phyloP scores from a whole-genome alignment of 2,113 vertebrate species.

The Phrynocephalus versicolor region DNA sequence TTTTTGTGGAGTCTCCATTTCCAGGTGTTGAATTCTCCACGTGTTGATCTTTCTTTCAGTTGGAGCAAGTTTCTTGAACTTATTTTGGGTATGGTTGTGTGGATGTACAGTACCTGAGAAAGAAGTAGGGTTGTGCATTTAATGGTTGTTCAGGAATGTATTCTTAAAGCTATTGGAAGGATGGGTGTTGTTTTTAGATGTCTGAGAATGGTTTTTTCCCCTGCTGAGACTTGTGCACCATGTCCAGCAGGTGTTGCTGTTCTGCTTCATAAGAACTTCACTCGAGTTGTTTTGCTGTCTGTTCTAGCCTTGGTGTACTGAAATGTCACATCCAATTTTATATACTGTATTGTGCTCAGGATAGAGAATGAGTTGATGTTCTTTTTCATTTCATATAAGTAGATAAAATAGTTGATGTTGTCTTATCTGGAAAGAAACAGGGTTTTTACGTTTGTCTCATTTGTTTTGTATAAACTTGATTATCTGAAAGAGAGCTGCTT shows the following conservation, averaged over 20 bases:
- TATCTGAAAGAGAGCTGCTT: background rate
- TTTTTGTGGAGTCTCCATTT: background rate
- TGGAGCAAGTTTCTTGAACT: background rate
- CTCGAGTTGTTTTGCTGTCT: too few species aligned
- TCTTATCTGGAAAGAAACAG: background rate
- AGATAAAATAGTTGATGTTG: background rate
- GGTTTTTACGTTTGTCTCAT: too few species aligned
- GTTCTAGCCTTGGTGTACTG: background rate
- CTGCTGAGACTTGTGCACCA: background rate
- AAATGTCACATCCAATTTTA: background rate
- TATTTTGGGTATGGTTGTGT: background rate
- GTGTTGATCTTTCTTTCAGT: background rate
- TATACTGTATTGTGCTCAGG: background rate
- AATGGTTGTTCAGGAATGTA: background rate
- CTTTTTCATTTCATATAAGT: background rate
- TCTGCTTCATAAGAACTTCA: slow-evolving; percentile 47
- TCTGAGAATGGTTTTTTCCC: background rate
- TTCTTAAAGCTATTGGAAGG: background rate
- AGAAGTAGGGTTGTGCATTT: background rate
- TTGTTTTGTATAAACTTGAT: background rate
- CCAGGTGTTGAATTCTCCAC: background rate
- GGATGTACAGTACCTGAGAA: background rate
- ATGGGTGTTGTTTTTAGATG: rapidly evolving
- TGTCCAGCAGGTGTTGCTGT: slow-evolving; percentile 70
- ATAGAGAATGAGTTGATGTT: background rate